These are phyloP conservation scores for Dendrolimus houi DNA, from an alignment of 2,888 invertebrate genomes.

Conservation along the genomic window DNA sequence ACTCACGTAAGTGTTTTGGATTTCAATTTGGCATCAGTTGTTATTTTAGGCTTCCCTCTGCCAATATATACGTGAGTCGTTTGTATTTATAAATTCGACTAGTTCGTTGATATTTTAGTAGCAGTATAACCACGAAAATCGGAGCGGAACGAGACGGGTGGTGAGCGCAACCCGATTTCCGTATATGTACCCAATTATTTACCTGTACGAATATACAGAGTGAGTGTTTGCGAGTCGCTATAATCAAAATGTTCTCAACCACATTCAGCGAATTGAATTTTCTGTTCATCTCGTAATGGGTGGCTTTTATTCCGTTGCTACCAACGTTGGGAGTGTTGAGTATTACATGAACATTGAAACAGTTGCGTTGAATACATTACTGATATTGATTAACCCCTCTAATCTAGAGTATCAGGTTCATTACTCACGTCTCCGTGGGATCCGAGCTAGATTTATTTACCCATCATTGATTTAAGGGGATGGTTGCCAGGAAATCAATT, in stretches of 20 bases:
- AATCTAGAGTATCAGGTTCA: slow-evolving; percentile 26
- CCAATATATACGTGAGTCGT: slow-evolving; percentile 7
- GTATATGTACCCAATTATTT: slow-evolving; percentile 35
- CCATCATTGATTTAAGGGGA: slow-evolving; percentile 14
- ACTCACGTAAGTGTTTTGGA: slow-evolving; percentile 3
- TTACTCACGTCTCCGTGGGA: slow-evolving; percentile 23
- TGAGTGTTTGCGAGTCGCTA: slow-evolving; percentile 26
- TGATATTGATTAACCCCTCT: slow-evolving; percentile 27
- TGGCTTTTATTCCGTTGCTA: slow-evolving; percentile 27
- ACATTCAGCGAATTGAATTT: slow-evolving; percentile 39
- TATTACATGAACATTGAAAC: slow-evolving; percentile 22
- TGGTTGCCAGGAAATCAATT: neutral
- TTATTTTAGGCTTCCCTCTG: slow-evolving; percentile 10
- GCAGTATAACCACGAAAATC: slow-evolving; percentile 4
- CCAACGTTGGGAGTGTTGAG: slow-evolving; percentile 16
- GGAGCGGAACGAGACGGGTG: slow-evolving; percentile 17
- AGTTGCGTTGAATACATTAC: slow-evolving; percentile 29
- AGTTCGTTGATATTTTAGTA: slow-evolving; percentile 2
- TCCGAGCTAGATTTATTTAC: slow-evolving; percentile 17
- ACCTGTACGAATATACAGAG: slow-evolving; percentile 27
- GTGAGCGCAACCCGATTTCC: slow-evolving; percentile 22
- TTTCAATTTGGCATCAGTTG: slow-evolving; percentile 7
- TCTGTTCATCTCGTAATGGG: slow-evolving; percentile 40
- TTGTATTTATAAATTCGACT: slow-evolving; percentile 5
- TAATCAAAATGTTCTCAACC: slow-evolving; percentile 40